Conservation (phyloP, 2,888 invertebrate genomes). For the Nemotelus nigrinus region DNA sequence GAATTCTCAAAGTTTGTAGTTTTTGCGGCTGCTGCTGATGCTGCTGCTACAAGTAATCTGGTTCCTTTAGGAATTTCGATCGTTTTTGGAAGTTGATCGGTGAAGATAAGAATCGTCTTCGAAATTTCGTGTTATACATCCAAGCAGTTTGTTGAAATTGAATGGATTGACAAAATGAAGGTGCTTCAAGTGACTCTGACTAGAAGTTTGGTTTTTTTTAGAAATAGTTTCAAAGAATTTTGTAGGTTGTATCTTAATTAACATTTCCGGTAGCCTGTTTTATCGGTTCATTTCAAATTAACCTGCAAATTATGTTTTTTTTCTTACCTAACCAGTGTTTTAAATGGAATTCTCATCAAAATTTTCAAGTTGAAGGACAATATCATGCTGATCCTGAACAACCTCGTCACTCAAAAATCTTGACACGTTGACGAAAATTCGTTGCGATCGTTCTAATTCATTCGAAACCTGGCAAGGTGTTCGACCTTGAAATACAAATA, state of each 20-base stretch:
- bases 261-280: too few relatives aligned
- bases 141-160: not conserved
- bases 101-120: constrained; percentile 5
- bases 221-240: not conserved
- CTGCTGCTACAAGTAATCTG: not conserved
- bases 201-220: not conserved
- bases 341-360: not conserved
- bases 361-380: not conserved
- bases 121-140: not conserved
- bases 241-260: too few relatives aligned
- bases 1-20: not conserved
- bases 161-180: constrained; percentile 16
- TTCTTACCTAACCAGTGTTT: too few relatives aligned
- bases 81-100: constrained; percentile 23
- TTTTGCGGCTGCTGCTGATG: not conserved
- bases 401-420: too few relatives aligned
- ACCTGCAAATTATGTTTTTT: too few relatives aligned
- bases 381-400: not conserved
- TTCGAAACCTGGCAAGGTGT: not conserved
- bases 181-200: not conserved
- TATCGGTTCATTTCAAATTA: too few relatives aligned
- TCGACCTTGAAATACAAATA: not conserved
- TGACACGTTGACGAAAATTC: not conserved
- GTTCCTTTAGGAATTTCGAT: constrained; percentile 5
- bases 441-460: not conserved